Percentiles rank a stretch among this genome's conserved stretches.
phyloP scores from a whole-genome alignment of 2,888 invertebrate species.

The Pachydiplax longipennis region DNA sequence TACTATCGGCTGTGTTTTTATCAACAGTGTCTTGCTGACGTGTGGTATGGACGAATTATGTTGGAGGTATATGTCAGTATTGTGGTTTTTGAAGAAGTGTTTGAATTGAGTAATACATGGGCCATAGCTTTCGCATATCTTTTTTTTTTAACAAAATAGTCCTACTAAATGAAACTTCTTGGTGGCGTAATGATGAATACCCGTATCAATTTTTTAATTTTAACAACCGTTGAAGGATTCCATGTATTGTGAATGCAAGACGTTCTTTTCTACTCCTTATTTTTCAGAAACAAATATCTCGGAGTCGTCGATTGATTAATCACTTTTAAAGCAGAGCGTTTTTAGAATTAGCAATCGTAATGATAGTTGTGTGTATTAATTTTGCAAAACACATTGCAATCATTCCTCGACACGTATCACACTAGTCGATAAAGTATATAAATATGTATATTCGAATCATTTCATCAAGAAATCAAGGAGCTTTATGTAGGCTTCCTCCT shows the following conservation, averaged over 20 bases:
- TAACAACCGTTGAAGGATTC: conserved; percentile 27
- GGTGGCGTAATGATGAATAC: conserved; percentile 27
- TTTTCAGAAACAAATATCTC: not conserved
- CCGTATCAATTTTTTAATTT: not conserved
- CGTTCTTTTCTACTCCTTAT: not conserved
- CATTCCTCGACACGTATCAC: conserved; percentile 39
- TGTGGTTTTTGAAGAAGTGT: conserved; percentile 8
- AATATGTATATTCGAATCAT: conserved; percentile 23
- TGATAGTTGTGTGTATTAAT: conserved; percentile 32
- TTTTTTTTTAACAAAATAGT: conserved; percentile 22
- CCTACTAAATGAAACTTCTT: conserved; percentile 32
- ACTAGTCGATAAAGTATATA: conserved; percentile 42
- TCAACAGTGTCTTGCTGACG: conserved; percentile 13
- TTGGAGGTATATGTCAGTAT: conserved; percentile 9
- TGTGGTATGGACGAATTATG: not conserved
- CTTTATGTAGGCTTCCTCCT: conserved; percentile 31
- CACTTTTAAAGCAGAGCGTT: not conserved
- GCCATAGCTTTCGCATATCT: not conserved
- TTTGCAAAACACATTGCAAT: conserved; percentile 20
- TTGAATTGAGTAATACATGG: conserved; percentile 4
- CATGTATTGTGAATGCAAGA: not conserved
- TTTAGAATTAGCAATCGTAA: conserved; percentile 17
- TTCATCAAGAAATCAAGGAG: conserved; percentile 18
- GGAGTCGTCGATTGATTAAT: conserved; percentile 6
- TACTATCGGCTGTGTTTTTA: conserved; percentile 30